Percentiles rank a stretch among this genome's conserved stretches.
These are phyloP conservation scores for Drosophila formosana DNA, from an alignment of 2,888 invertebrate genomes.

Conservation along the genomic window DNA sequence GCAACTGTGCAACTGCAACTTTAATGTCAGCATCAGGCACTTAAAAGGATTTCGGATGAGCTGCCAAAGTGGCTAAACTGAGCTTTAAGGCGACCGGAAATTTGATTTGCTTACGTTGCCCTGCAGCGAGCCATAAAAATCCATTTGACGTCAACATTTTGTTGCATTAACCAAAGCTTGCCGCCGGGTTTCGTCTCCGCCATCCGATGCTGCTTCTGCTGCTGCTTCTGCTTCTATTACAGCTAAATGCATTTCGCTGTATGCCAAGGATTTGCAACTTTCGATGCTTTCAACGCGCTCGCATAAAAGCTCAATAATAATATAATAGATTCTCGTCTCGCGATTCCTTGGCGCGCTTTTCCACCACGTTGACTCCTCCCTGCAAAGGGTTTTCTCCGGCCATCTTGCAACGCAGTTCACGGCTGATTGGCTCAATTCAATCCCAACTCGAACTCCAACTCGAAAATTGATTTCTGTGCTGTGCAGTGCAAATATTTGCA, in stretches of 20 bases:
- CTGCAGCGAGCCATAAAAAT: conserved; percentile 49
- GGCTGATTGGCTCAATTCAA: conserved; percentile 37
- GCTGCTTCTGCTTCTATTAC: not conserved
- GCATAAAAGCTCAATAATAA: conserved; percentile 72
- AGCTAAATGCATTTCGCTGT: conserved; percentile 62
- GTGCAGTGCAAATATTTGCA: conserved; percentile 48
- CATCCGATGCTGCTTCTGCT: not conserved
- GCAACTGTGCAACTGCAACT: conserved; percentile 47
- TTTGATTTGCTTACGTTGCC: conserved; percentile 62
- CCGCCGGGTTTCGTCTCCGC: conserved; percentile 7
- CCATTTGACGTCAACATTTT: conserved; percentile 53
- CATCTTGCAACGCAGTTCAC: conserved; percentile 6
- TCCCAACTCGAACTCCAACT: not conserved
- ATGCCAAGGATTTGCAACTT: conserved; percentile 50
- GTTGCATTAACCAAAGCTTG: conserved; percentile 23
- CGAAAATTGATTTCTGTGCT: conserved; percentile 36
- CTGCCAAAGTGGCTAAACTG: conserved; percentile 51
- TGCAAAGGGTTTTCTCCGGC: conserved; percentile 9
- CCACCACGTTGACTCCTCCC: conserved; percentile 44
- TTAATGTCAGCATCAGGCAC: conserved; percentile 34
- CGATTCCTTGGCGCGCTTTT: conserved; percentile 51
- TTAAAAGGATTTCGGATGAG: conserved; percentile 41
- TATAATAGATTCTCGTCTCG: conserved; percentile 59
- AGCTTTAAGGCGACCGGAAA: conserved; percentile 64
- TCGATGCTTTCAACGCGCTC: conserved; percentile 45